Base-by-base conservation (phyloP, 2,888 invertebrate genomes). In the Hermodice carunculata region DNA sequence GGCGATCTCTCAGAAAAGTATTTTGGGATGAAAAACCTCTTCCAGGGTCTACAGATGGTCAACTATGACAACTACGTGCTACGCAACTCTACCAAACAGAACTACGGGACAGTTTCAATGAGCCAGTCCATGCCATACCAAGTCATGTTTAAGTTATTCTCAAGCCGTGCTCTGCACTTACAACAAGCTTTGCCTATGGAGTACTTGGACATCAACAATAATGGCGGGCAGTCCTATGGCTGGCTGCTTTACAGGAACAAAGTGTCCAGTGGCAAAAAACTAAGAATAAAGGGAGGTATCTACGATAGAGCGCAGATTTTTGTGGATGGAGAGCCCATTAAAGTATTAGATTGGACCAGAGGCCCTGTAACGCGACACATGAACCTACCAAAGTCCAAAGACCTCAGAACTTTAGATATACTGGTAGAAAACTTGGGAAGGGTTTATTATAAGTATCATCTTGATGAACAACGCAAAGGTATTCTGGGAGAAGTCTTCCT, bases 1-100 rank as follows among this genome's bases (percentile, higher is more conserved):
- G 96, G 96, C 0, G 94, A 95, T 86, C 91, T 93, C 0, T 95
- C 95, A 0, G 87, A 89, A 0, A 96, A 96, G 86, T 96, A 93
- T 86, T 89, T 71, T 4, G 67, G 72, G 37, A 75, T 78, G 5
- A 66, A 78, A 58, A 67, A 78, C 43, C 37, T 57, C 28, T 31
- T 57, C n/a, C n/a, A n/a, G n/a, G n/a, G n/a, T n/a, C n/a, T n/a
- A n/a, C n/a, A n/a, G n/a, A n/a, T n/a, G n/a, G n/a, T n/a, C n/a
- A n/a, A n/a, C n/a, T n/a, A n/a, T n/a, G n/a, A n/a, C n/a, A n/a
- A n/a, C n/a, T n/a, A n/a, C n/a, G n/a, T n/a, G n/a, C n/a, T n/a
- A n/a, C n/a, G n/a, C n/a, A n/a, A n/a, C n/a, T n/a, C n/a, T n/a
- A n/a, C n/a, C n/a, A n/a, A n/a, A n/a, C n/a, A n/a, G n/a, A n/a